Percentiles rank a stretch among this genome's conserved stretches.
These are phyloP conservation scores for Trichopria drosophilae DNA, from an alignment of 2,888 invertebrate species.

Conservation along the genomic window DNA sequence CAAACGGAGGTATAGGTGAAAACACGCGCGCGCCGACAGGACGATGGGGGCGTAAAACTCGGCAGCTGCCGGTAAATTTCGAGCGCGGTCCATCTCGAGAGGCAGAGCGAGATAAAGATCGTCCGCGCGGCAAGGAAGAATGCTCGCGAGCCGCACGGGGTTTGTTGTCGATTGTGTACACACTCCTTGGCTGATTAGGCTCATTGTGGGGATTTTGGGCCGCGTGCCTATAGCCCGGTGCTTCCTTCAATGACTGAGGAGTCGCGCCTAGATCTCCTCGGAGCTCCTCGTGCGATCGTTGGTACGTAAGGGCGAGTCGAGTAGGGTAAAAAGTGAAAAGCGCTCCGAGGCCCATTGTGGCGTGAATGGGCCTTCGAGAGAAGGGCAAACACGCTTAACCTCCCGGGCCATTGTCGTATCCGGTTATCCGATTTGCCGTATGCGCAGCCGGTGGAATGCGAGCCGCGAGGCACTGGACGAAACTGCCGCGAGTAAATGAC, in stretches of 20 bases:
- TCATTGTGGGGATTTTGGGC: slow-evolving; percentile 46
- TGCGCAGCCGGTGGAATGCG: slow-evolving; percentile 30
- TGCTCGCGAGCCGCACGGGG: slow-evolving; percentile 36
- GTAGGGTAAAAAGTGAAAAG: slow-evolving; percentile 47
- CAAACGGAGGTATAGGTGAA: too few relatives aligned
- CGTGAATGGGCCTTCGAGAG: slow-evolving; percentile 55
- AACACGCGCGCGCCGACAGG: too few relatives aligned
- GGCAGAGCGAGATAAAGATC: slow-evolving; percentile 40
- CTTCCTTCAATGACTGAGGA: slow-evolving; percentile 36
- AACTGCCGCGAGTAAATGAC: slow-evolving; percentile 17
- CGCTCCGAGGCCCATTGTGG: slow-evolving; percentile 54
- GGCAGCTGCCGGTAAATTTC: slow-evolving; percentile 13
- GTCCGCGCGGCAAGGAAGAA: slow-evolving; percentile 19
- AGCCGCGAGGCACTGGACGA: slow-evolving; percentile 17
- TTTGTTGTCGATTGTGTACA: slow-evolving; percentile 52
- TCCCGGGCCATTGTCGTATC: slow-evolving; percentile 53
- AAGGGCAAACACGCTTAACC: slow-evolving; percentile 58
- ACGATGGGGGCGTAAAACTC: too few relatives aligned
- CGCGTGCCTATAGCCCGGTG: slow-evolving; percentile 41
- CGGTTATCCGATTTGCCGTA: slow-evolving; percentile 55
- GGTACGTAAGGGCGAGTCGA: slow-evolving; percentile 8
- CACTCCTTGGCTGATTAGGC: slow-evolving; percentile 53
- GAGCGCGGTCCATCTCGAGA: slow-evolving; percentile 2
- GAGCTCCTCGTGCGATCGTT: too few relatives aligned
- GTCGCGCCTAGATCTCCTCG: slow-evolving; percentile 18